phyloP scores from a whole-genome alignment of 37 sponge, comb jelly and placozoan species.

The Cliona cf. orientalis region DNA sequence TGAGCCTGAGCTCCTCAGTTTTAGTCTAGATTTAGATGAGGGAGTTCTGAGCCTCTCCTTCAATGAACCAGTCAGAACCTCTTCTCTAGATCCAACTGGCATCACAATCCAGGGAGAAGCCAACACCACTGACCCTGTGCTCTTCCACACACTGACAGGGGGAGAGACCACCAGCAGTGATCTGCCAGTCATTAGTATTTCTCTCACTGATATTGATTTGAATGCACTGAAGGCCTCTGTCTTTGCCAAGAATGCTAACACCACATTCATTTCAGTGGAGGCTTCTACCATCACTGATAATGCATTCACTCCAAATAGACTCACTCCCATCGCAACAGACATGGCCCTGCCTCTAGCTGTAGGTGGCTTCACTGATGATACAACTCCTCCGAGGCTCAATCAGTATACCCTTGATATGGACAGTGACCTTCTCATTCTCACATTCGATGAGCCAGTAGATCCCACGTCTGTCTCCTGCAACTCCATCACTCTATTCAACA shows the following conservation, averaged over 20 bases:
- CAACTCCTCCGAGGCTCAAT: conserved; percentile 50
- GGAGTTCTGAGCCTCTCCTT: conserved; percentile 74
- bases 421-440: conserved; percentile 69
- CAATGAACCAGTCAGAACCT: conserved; percentile 83
- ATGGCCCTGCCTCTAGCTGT: conserved; percentile 34
- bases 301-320: conserved; percentile 76
- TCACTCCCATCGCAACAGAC: conserved; percentile 43
- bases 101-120: conserved; percentile 72
- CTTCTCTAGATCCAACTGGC: conserved; percentile 71
- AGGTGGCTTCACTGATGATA: conserved; percentile 56
- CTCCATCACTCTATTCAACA: conserved; percentile 65
- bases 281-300: conserved; percentile 77
- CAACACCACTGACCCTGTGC: conserved; percentile 46
- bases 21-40: conserved; percentile 68
- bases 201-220: conserved; percentile 50
- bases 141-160: conserved; percentile 51
- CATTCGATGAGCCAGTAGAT: conserved; percentile 88
- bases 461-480: conserved; percentile 52
- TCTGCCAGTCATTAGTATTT: conserved; percentile 50
- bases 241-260: conserved; percentile 76
- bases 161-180: conserved; percentile 54
- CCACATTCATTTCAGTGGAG: conserved; percentile 71
- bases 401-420: conserved; percentile 81
- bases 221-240: conserved; percentile 75
- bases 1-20: conserved; percentile 59